phyloP scores from a whole-genome alignment of 2,797 vertebrate genomes.

The Ambastaia sidthimunki region DNA sequence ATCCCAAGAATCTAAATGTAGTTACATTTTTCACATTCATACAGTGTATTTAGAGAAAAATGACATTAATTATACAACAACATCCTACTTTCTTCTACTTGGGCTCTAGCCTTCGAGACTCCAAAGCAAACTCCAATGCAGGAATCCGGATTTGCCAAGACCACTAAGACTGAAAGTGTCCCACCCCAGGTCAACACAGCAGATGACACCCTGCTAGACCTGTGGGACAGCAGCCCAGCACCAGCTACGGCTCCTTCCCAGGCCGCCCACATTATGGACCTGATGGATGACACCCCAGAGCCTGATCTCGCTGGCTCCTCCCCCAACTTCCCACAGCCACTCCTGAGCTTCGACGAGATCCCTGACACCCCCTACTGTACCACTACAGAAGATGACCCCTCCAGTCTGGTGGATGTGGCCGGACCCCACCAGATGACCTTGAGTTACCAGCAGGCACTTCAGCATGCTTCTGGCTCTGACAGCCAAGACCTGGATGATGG shows the following conservation, averaged over 20 bases:
- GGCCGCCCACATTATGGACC: conserved; percentile 70
- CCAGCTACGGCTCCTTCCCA: conserved; percentile 49
- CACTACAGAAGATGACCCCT: conserved; percentile 75
- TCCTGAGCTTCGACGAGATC: conserved; percentile 92
- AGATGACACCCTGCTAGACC: conserved; percentile 68
- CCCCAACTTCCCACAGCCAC: conserved; percentile 73
- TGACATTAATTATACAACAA: no score
- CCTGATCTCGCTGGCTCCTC: conserved; percentile 50
- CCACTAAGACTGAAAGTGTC: conserved; percentile 75
- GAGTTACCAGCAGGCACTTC: conserved; percentile 85
- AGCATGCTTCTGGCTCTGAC: conserved; percentile 77
- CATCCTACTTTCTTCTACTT: neutral
- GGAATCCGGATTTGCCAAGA: conserved; percentile 68
- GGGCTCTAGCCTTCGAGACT: conserved; percentile 61
- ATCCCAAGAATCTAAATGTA: no score
- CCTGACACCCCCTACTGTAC: conserved; percentile 83
- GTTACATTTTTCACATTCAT: no score
- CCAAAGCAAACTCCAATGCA: conserved; percentile 68
- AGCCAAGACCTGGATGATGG: conserved; percentile 73
- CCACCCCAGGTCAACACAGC: conserved; percentile 71
- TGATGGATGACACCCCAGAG: conserved; percentile 67
- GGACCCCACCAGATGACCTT: conserved; percentile 81
- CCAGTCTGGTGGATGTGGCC: conserved; percentile 80
- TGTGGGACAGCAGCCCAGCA: conserved; percentile 72
- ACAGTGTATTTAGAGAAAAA: no score